These are phyloP conservation scores for Spheniscus mendiculus DNA, from an alignment of 2,113 vertebrate species.

Conservation along the genomic window DNA sequence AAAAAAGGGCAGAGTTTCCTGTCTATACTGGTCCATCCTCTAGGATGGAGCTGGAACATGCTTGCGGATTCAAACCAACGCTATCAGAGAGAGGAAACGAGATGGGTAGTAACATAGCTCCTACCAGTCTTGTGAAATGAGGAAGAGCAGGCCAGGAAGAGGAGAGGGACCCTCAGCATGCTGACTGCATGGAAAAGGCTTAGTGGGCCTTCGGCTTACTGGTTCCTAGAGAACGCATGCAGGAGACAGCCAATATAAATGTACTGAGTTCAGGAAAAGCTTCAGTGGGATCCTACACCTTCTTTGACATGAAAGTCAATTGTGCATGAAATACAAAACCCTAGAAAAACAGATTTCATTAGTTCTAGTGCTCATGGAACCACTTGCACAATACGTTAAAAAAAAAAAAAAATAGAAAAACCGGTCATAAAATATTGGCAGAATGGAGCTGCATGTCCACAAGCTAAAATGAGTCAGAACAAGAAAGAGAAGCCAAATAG, in stretches of 20 bases:
- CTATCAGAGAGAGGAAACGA: background rate
- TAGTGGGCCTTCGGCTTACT: rapidly evolving
- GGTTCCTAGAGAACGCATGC: background rate
- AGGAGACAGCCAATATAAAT: background rate
- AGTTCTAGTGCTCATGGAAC: background rate
- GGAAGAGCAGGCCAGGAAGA: background rate
- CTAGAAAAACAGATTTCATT: background rate
- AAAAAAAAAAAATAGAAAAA: conserved; percentile 22
- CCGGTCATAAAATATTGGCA: background rate
- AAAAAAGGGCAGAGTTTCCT: background rate
- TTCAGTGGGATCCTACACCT: background rate
- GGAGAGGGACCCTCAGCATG: background rate
- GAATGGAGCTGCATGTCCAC: background rate
- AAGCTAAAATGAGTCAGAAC: background rate
- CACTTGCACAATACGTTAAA: background rate
- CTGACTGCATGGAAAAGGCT: background rate
- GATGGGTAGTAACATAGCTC: background rate
- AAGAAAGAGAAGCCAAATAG: background rate
- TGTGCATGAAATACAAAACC: background rate
- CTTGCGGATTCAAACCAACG: background rate
- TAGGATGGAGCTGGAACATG: background rate
- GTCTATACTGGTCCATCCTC: background rate
- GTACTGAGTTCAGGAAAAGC: background rate
- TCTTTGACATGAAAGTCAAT: background rate
- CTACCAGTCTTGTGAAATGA: background rate